Base-by-base conservation (phyloP, 1,140 invertebrate genomes). In the Sinella curviseta region DNA sequence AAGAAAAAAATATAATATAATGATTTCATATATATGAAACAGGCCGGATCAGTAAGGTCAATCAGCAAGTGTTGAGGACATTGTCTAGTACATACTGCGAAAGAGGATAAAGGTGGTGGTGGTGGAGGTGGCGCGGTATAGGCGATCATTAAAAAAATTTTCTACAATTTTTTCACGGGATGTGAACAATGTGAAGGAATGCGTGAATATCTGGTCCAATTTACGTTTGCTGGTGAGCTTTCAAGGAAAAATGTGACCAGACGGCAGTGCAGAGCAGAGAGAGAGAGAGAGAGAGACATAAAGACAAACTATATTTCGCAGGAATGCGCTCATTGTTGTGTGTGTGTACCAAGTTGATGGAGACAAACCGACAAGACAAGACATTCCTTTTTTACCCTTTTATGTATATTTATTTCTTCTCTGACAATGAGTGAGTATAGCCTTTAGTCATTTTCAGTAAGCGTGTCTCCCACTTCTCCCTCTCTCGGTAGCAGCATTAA, bases 161-260 rank as follows among this genome's bases (percentile, higher is more conserved):
- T 60, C 24, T n/a, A n/a, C 24, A 4, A 12, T 3, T 26, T 60
- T 60, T 60, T 60, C 24, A 60, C 55, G 55, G 55, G 55, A 60
- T 60, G 55, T 60, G 55, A 60, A 60, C 55, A 60, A 4, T 60
- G 55, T 60, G 55, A 60, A 60, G 55, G 55, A 60, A 60, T 60
- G 55, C 55, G 55, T 60, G 55, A n/a, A 4, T 60, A 60, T 60
- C 55, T 60, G 55, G 14, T 60, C n/a, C 14, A 60, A n/a, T 60
- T 60, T 14, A 14, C 14, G 3, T 60, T 24, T 17, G 55, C 55
- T 24, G 12, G 55, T 60, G n/a, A 60, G 55, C 55, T 60, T 60
- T 24, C 8, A 8, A 8, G n/a, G 8, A 60, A 60, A 8, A 60
- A 60, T 60, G 55, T 26, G 14, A 24, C 12, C 3, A n/a, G n/a